phyloP scores from a whole-genome alignment of 1,140 invertebrate genomes.

The Bombyx mandarina region DNA sequence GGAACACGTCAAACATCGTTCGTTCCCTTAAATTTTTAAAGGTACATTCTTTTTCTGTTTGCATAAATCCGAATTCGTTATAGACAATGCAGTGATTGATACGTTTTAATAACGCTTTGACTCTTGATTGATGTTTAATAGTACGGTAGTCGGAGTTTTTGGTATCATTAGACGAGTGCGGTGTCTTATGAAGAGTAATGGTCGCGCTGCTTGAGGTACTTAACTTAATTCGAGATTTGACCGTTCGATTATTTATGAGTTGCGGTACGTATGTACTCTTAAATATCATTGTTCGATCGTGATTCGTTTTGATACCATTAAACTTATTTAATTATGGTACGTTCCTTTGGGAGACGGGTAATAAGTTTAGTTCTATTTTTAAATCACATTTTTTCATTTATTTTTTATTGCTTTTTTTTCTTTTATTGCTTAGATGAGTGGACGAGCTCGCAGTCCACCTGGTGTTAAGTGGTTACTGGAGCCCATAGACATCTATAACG shows the following conservation, averaged over 20 bases:
- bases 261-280: slow-evolving; percentile 28
- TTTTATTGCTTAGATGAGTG: too few relatives aligned
- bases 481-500: too few relatives aligned
- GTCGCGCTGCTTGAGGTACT: slow-evolving; percentile 42
- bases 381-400: too few relatives aligned
- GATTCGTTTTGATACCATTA: too few relatives aligned
- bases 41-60: slow-evolving; percentile 60
- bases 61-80: slow-evolving; percentile 63
- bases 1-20: slow-evolving; percentile 67
- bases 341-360: too few relatives aligned
- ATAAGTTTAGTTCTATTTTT: too few relatives aligned
- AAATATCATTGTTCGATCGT: slow-evolving; percentile 32
- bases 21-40: slow-evolving; percentile 63
- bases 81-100: slow-evolving; percentile 66
- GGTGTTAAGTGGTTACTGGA: too few relatives aligned
- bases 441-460: too few relatives aligned
- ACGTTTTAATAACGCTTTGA: slow-evolving; percentile 59
- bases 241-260: slow-evolving; percentile 44
- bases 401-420: too few relatives aligned
- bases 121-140: slow-evolving; percentile 69
- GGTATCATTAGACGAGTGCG: slow-evolving; percentile 59
- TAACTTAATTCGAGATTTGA: slow-evolving; percentile 56
- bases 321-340: too few relatives aligned
- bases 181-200: slow-evolving; percentile 65
- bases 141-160: slow-evolving; percentile 68